Base-by-base conservation (phyloP, 2,113 vertebrate genomes). In the Empidonax alnorum region DNA sequence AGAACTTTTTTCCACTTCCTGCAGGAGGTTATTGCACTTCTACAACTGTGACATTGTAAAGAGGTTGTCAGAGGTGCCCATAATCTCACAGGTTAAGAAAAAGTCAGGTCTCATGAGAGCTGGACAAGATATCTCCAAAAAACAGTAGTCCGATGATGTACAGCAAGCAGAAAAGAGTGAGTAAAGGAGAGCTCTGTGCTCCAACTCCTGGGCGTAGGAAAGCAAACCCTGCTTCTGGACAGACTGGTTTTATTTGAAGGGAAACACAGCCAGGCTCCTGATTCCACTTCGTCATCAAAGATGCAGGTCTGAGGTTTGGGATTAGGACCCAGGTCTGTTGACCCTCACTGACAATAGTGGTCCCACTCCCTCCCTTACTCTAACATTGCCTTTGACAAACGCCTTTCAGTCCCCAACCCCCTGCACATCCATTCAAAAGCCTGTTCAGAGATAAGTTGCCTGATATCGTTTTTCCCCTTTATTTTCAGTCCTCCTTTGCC, bases 71-170 rank as follows among this genome's bases (percentile, higher is more conserved):
- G 18, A 74, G 44, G 20, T 53, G 44, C 18, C n/a, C 46, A 11
- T 49, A 42, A 63, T 52, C 71, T 66, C 39, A 69, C 0, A 35
- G 63, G 53, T 68, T 53, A 87, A 73, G 31, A 78, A 91, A 65
- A 84, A 78, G 30, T 23, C 19, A 42, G 12, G 23, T 74, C n/a
- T 73, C 33, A 30, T 16, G 23, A 89, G 7, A 88, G 23, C 30
- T 68, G 68, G 41, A 53, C 52, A 84, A 77, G 37, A 5, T 37
- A 77, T 21, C 55, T 88, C 47, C 17, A 41, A 71, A 86, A 84
- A 28, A 1, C 35, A 76, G 22, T 72, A 85, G 41, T 72, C 28
- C 0, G 0, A 74, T 61, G 58, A 62, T 0, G 0, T n/a, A 35
- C 19, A 39, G 37, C 25, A 85, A 94, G 58, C 14, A 56, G 24